Percentiles rank a stretch among this genome's conserved stretches.
Conservation (phyloP, 35 echinoderm and acorn worm genomes). For the Hemicentrotus pulcherrimus region DNA sequence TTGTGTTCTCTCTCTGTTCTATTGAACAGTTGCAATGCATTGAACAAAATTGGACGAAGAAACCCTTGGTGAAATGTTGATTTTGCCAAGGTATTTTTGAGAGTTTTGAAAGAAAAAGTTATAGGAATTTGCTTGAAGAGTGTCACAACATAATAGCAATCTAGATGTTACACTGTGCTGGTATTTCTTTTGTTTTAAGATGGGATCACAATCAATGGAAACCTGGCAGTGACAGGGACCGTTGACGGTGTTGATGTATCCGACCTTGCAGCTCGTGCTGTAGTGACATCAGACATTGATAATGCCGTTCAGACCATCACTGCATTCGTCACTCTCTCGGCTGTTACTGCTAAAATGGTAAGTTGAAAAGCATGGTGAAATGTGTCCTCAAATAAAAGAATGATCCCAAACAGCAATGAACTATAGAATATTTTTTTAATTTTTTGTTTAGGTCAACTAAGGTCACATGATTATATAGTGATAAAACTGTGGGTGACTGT, state of each 20-base stretch:
- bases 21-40: no score
- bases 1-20: no score
- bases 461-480: no score
- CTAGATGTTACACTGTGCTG: not conserved
- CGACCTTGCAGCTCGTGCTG: constrained; percentile 1
- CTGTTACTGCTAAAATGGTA: constrained; percentile 17
- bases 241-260: constrained; percentile 30
- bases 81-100: no score
- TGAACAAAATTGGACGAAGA: no score
- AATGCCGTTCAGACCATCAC: constrained; percentile 28
- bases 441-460: no score
- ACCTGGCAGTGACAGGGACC: not conserved
- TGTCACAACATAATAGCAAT: no score
- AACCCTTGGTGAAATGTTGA: no score
- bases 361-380: not conserved
- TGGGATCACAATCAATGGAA: not conserved
- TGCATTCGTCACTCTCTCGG: not conserved
- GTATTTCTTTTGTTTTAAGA: constrained; percentile 4
- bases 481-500: no score
- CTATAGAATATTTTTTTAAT: no score
- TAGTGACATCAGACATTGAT: not conserved
- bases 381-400: not conserved
- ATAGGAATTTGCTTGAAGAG: no score
- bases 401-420: not conserved
- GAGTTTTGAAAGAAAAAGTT: no score